A percentile compares a stretch with the other conserved stretches of the same genome.
These are phyloP conservation scores for Gymnosoma rotundatum DNA, from an alignment of 2,888 invertebrate species.

Conservation along the genomic window DNA sequence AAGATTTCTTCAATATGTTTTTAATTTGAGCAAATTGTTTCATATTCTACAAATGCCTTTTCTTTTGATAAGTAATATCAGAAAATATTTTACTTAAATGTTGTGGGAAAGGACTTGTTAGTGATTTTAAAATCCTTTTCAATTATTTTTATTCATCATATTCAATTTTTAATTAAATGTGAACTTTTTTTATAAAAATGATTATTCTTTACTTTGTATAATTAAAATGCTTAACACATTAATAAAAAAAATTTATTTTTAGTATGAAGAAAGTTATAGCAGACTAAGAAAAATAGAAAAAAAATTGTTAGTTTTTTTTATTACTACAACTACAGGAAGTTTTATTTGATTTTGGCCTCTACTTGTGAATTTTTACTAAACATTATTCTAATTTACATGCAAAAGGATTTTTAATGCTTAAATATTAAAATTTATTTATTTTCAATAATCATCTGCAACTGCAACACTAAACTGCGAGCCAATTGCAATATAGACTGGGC, in stretches of 20 bases:
- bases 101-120: background rate
- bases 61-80: background rate
- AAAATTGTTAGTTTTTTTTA: background rate
- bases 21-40: slow-evolving; percentile 54
- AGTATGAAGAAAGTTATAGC: no score
- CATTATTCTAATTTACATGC: slow-evolving; percentile 5
- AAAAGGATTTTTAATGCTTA: no score
- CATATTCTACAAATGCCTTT: background rate
- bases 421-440: slow-evolving; percentile 87
- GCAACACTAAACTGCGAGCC: slow-evolving; percentile 92
- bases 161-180: background rate
- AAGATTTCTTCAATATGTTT: background rate
- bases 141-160: background rate
- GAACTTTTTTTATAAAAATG: slow-evolving; percentile 19
- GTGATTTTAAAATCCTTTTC: background rate
- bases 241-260: no score
- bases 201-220: slow-evolving; percentile 21
- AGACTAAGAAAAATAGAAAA: background rate
- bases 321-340: slow-evolving; percentile 50
- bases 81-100: background rate
- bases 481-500: slow-evolving; percentile 91
- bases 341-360: slow-evolving; percentile 55
- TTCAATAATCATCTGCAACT: slow-evolving; percentile 95
- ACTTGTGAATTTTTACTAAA: slow-evolving; percentile 16
- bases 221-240: slow-evolving; percentile 30